Evolutionary conservation across 1,140 invertebrate species (phyloP), one percentile per base, ranked within the genome.

Genomic region (Bombus balteatus): DNA sequence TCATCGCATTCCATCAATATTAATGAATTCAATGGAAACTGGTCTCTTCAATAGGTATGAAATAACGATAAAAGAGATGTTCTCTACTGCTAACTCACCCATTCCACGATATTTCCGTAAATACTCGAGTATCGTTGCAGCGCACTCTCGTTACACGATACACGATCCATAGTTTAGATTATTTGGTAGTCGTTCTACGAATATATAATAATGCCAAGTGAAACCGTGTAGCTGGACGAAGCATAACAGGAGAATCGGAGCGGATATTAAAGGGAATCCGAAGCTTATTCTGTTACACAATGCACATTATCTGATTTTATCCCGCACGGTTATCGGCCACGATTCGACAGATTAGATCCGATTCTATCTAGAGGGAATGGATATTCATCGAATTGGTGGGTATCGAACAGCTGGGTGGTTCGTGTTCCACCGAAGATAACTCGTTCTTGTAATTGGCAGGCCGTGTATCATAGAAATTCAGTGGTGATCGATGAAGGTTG

Each of bases 391-490:
- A n/a, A 34, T 34, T 37, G 22, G 12, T 4, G 65, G 41, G 25
- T 15, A 53, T 70, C 37, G 57, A 37, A 68, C 34, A 70, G 34
- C 37, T 66, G 43, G 34, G 25, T 25, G 47, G 5, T 10, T 32
- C n/a, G n/a, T 70, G 37, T 83, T 71, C 34, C 57, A 57, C n/a
- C 62, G 43, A 34, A 25, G 75, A 47, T 68, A 77, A 77, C 81
- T 70, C 74, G 75, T 84, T 78, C 65, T 84, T 84, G 81, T 57
- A 72, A 73, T 72, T 65, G 77, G 18, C 77, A 65, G 75, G 18
- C 18, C 53, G 53, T 62, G 57, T 41, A 80, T 85, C 68, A 53
- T 62, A 65, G 76, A 65, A 73, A 73, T 85, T 53, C 68, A 32
- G 12, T 0, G 0, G 37, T 85, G 76, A 79, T 80, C 76, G 68